These are phyloP conservation scores for Catajapyx aquilonaris DNA, from an alignment of 1,140 invertebrate species.

Conservation along the genomic window DNA sequence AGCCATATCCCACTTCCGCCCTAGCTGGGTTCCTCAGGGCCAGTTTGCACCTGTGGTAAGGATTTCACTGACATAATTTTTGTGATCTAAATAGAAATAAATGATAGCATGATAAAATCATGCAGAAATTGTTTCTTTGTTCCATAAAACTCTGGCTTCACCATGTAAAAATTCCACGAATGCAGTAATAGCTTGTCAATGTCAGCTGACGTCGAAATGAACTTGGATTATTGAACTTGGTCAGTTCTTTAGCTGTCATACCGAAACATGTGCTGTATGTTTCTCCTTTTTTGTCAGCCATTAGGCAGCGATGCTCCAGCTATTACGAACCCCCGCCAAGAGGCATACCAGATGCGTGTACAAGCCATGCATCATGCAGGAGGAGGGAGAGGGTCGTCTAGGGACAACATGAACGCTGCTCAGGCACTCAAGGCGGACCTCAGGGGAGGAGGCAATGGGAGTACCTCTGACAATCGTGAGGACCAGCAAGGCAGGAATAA, in stretches of 20 bases:
- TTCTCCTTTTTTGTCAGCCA: no score
- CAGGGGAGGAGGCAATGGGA: slow-evolving; percentile 3
- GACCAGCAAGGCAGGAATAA: slow-evolving; percentile 12
- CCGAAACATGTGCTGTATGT: no score
- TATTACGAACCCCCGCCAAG: slow-evolving; percentile 19
- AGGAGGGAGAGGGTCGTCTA: slow-evolving; percentile 3
- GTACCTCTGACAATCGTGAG: slow-evolving; percentile 14
- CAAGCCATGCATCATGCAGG: slow-evolving; percentile 13
- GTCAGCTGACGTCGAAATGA: no score
- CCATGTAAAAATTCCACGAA: no score
- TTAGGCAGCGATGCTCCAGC: no score
- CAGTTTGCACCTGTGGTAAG: slow-evolving; percentile 46
- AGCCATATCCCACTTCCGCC: slow-evolving; percentile 26
- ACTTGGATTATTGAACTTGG: no score
- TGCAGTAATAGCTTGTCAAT: slow-evolving; percentile 1
- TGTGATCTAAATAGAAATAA: no score
- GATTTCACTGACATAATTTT: no score
- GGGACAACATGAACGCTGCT: slow-evolving; percentile 16
- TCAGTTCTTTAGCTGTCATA: no score
- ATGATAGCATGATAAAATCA: no score
- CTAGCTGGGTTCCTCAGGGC: slow-evolving; percentile 42
- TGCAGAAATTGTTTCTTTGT: no score
- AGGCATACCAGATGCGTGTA: slow-evolving; percentile 19
- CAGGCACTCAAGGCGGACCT: slow-evolving; percentile 16
- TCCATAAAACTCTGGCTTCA: no score